Conservation (phyloP, 2,888 invertebrate genomes). For the Aleiodes leptofemur region DNA sequence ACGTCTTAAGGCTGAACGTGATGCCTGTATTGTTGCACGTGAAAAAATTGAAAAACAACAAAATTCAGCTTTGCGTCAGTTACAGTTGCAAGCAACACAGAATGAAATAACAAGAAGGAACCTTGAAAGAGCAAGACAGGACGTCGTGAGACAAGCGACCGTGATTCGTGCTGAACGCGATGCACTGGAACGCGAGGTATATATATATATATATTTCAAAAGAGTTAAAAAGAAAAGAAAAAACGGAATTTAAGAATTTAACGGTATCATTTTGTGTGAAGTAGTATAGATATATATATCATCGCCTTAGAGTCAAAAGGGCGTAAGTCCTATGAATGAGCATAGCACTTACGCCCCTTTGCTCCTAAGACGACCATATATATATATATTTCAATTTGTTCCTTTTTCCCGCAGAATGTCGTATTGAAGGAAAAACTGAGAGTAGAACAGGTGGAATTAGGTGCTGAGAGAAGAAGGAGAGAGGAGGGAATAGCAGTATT, state of each 20-base stretch:
- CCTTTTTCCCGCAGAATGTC: conserved; percentile 76
- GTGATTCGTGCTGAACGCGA: conserved; percentile 79
- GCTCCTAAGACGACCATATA: too few species aligned
- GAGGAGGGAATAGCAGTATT: conserved; percentile 75
- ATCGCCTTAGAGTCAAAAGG: too few species aligned
- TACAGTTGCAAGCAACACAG: conserved; percentile 78
- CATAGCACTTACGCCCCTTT: too few species aligned
- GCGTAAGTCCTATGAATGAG: too few species aligned
- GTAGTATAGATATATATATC: background rate
- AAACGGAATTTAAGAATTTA: conserved; percentile 32
- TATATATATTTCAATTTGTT: conserved; percentile 15
- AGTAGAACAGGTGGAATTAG: conserved; percentile 76
- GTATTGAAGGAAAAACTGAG: conserved; percentile 78
- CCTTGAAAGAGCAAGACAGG: conserved; percentile 78
- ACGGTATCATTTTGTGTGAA: conserved; percentile 14
- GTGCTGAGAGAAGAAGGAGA: conserved; percentile 74
- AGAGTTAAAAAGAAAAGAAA: background rate
- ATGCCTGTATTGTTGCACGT: conserved; percentile 65
- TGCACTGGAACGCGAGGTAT: conserved; percentile 78
- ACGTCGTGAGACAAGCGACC: conserved; percentile 79
- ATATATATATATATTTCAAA: conserved; percentile 53
- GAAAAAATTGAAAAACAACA: conserved; percentile 69
- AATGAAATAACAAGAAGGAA: conserved; percentile 78
- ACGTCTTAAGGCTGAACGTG: conserved; percentile 65
- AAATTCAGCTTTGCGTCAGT: conserved; percentile 72